Evolutionary conservation across 2,888 invertebrate species (phyloP).

Genomic region (Myopa tessellatipennis): DNA sequence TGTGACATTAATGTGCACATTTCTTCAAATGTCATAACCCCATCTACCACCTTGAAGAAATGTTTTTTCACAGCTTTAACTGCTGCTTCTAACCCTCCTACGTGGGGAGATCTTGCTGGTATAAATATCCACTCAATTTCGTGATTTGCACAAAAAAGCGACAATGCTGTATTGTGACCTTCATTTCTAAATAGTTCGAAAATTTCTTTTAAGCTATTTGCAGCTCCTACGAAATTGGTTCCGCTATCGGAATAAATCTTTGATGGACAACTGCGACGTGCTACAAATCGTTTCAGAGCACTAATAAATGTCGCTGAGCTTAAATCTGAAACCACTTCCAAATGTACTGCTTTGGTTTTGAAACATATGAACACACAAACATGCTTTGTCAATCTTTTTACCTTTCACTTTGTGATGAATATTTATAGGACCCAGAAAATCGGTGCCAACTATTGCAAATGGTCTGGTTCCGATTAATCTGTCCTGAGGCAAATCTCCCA

Average conservation of each 20-base stretch:
- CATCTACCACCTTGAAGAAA: not conserved
- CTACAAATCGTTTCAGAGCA: not conserved
- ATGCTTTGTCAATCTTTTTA: not conserved
- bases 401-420: conserved; percentile 6
- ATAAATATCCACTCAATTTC: conserved; percentile 2
- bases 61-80: not conserved
- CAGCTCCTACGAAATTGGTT: no score
- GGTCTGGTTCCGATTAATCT: not conserved
- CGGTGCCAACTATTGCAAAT: not conserved
- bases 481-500: conserved; percentile 13
- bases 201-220: no score
- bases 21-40: conserved; percentile 10
- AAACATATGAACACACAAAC: not conserved
- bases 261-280: conserved; percentile 1
- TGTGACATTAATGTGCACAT: not conserved
- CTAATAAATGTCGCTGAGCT: not conserved
- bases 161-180: not conserved
- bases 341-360: not conserved
- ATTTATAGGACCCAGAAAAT: conserved; percentile 13
- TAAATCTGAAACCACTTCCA: conserved; percentile 1
- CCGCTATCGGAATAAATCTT: no score
- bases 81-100: not conserved
- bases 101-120: conserved; percentile 1
- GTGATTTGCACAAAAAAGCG: not conserved
- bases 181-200: not conserved